phyloP scores from a whole-genome alignment of 2,797 vertebrate genomes.

The Orientallactaga sibirica region DNA sequence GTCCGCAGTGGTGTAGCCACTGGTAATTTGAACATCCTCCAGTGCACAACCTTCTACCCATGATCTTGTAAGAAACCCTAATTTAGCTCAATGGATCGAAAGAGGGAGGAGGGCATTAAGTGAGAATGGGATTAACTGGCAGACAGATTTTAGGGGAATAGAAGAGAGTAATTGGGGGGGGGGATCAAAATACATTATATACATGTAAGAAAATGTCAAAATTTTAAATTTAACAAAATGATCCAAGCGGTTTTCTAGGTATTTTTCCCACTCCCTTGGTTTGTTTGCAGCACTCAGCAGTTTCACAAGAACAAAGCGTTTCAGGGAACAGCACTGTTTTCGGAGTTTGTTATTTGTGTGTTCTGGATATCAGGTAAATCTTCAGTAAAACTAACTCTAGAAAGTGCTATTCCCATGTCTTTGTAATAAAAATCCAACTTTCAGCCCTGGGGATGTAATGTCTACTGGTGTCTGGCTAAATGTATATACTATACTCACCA shows the following conservation, averaged over 20 bases:
- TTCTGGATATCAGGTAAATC: slow-evolving; percentile 85
- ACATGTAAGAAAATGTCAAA: background rate
- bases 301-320: slow-evolving; percentile 84
- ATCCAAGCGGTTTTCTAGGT: slow-evolving; percentile 32
- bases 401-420: slow-evolving; percentile 67
- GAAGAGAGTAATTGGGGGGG: background rate
- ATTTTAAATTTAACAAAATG: background rate
- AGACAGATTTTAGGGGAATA: no score
- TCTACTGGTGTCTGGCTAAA: no score
- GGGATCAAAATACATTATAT: background rate
- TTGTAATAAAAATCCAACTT: slow-evolving; percentile 48
- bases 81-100: no score
- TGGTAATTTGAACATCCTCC: no score
- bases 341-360: slow-evolving; percentile 84
- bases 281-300: background rate
- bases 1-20: no score
- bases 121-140: no score
- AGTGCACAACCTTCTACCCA: no score
- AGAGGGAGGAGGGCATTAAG: no score
- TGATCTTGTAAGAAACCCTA: no score
- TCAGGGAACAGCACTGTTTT: slow-evolving; percentile 87
- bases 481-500: no score
- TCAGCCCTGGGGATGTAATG: background rate
- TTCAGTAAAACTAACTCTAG: slow-evolving; percentile 76
- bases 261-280: background rate